Base-by-base conservation (phyloP, 64 coral and sea anemone species). In the Hydrozoanthus tunicans region DNA sequence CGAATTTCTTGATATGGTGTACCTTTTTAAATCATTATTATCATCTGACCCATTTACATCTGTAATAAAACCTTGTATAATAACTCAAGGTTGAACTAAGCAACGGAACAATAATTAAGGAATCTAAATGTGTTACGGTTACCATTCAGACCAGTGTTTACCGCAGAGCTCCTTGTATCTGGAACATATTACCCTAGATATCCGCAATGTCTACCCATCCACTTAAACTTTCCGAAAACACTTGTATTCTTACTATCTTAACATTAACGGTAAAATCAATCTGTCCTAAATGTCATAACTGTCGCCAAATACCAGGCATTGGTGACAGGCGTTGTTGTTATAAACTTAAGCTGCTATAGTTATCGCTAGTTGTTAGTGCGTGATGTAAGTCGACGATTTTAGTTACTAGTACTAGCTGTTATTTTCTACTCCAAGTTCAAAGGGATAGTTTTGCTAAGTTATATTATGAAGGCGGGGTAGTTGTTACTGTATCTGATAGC, bases 91-190 rank as follows among this genome's bases (percentile, higher is more conserved):
- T 43, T 63, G 81, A 64, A 32, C 81, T 83, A 23, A 63, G 32
- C 32, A 43, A 43, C 32, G 32, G 32, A 43, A 43, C 32, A 43
- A 79, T 79, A 79, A 24, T 79, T 51, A 79, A 80, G 56, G 78
- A 80, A 80, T 53, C 78, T 12, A 80, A 80, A 80, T 80, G 53
- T 80, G 53, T 53, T 54, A 80, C 53, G 78, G 78, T 80, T 53
- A 80, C 78, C 56, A 80, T 58, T 8, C 78, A 80, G 78, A 80
- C 78, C 78, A 80, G 52, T 80, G 51, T 80, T 80, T 80, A 80
- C 78, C 53, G 78, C 78, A 80, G 78, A 43, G 2, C 32, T 43
- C 32, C 32, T 43, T 43, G 32, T 43, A 43, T 43, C 32, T 43
- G 32, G 32, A 43, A 43, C 32, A 43, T 43, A 43, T 43, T 1